Conservation (phyloP, 1,140 invertebrate species). For the Hypothenemus hampei region DNA sequence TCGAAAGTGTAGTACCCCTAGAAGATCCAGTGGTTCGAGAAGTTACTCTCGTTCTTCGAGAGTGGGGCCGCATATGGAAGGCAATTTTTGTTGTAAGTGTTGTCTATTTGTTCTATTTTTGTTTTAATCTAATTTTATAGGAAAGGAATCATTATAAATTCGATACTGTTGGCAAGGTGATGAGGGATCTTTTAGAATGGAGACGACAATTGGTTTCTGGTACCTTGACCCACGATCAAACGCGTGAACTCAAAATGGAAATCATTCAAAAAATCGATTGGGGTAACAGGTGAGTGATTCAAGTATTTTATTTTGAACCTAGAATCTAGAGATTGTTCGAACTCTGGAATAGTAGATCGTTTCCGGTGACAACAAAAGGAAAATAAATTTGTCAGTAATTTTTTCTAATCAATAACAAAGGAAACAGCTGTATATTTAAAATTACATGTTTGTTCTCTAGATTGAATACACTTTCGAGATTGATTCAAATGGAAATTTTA, state of each 20-base stretch:
- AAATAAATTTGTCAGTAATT: no score
- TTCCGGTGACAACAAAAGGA: no score
- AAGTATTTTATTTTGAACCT: no score
- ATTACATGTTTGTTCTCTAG: no score
- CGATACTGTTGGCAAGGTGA: conserved; percentile 75
- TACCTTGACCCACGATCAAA: conserved; percentile 86
- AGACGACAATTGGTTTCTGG: conserved; percentile 76
- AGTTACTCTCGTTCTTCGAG: conserved; percentile 83
- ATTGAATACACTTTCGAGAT: no score
- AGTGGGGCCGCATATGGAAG: conserved; percentile 93
- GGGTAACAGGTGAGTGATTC: conserved; percentile 88
- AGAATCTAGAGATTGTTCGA: no score
- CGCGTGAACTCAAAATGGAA: conserved; percentile 74
- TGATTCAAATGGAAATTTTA: no score
- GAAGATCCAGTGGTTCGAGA: conserved; percentile 86
- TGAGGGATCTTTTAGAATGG: conserved; percentile 83
- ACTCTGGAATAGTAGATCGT: no score
- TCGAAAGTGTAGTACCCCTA: conserved; percentile 64
- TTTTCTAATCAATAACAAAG: no score
- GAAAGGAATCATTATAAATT: conserved; percentile 78
- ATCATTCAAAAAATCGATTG: conserved; percentile 90
- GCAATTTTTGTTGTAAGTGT: conserved; percentile 75
- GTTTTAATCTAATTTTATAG: conserved; percentile 48
- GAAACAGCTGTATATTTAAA: no score
- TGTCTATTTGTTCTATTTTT: background rate